A percentile compares a stretch with the other conserved stretches of the same genome.
Evolutionary conservation across 2,113 vertebrate species (phyloP).

Genomic region (Neoarius graeffei): DNA sequence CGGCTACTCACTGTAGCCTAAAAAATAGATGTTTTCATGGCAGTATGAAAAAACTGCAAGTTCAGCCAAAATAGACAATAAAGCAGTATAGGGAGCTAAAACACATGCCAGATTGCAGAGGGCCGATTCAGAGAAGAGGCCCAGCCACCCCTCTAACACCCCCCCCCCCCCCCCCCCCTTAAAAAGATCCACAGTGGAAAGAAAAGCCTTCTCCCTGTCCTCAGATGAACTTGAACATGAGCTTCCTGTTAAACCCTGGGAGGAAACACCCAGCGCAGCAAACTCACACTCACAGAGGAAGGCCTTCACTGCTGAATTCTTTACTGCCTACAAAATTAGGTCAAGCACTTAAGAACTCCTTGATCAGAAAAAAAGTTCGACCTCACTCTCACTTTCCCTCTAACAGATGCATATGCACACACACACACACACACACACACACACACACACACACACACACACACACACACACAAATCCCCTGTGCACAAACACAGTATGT

Average conservation of each 20-base stretch:
- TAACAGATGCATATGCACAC: slow-evolving; percentile 21
- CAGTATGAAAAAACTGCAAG: slow-evolving; percentile 67
- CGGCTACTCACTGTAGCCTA: slow-evolving; percentile 74
- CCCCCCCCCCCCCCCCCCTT: slow-evolving; percentile 40
- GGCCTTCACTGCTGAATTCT: slow-evolving; percentile 75
- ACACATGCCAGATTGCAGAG: slow-evolving; percentile 77
- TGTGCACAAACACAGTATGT: slow-evolving; percentile 31
- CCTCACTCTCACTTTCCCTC: slow-evolving; percentile 2
- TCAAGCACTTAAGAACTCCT: slow-evolving; percentile 76
- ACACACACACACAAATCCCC: slow-evolving; percentile 24
- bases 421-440: slow-evolving; percentile 6
- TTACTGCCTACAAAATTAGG: slow-evolving; percentile 75
- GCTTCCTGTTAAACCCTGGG: slow-evolving; percentile 83
- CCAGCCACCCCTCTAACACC: slow-evolving; percentile 56
- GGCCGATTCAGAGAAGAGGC: slow-evolving; percentile 75
- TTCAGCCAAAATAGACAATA: slow-evolving; percentile 82
- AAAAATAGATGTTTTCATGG: slow-evolving; percentile 75
- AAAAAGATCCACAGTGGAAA: slow-evolving; percentile 83
- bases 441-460: slow-evolving; percentile 10
- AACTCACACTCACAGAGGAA: slow-evolving; percentile 70
- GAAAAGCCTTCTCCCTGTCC: slow-evolving; percentile 84
- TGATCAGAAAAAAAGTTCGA: slow-evolving; percentile 58
- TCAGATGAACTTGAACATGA: slow-evolving; percentile 83
- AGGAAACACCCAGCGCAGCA: slow-evolving; percentile 77
- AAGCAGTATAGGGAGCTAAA: slow-evolving; percentile 72